Percentiles rank a stretch among this genome's conserved stretches.
Evolutionary conservation across 2,113 vertebrate genomes (phyloP).

Genomic region (Oreotrochilus melanogaster): DNA sequence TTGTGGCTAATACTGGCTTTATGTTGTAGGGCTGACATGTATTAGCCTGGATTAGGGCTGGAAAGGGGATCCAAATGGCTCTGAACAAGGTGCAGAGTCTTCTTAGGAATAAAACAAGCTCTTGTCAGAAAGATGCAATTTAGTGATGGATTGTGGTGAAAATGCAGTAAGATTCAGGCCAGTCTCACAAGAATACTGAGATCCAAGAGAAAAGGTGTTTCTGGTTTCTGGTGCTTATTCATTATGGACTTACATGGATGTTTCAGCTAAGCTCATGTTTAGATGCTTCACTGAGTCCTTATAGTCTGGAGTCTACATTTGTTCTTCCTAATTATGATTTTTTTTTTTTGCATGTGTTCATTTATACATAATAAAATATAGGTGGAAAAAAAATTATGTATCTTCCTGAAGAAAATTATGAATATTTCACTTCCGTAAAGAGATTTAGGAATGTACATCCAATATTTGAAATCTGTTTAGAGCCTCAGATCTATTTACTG

Average conservation of each 20-base stretch:
- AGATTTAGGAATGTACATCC: neutral
- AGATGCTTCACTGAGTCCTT: neutral
- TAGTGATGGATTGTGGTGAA: neutral
- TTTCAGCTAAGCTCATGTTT: neutral
- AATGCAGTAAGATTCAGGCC: neutral
- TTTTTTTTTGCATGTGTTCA: neutral
- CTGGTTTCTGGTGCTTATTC: neutral
- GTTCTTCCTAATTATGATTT: neutral
- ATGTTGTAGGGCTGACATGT: neutral
- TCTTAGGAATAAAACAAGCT: neutral
- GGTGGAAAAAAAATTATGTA: neutral
- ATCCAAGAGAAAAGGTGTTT: neutral
- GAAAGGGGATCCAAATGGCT: neutral
- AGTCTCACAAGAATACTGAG: neutral
- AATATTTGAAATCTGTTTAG: neutral
- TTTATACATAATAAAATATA: neutral
- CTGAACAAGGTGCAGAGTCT: neutral
- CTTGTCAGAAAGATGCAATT: conserved; percentile 24
- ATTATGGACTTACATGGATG: neutral
- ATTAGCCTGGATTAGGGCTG: neutral
- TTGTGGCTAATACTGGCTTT: neutral
- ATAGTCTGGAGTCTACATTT: neutral
- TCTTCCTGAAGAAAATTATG: neutral
- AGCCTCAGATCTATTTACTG: neutral
- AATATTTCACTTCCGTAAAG: neutral